phyloP scores from a whole-genome alignment of 2,888 invertebrate species.

The Cybosia mesomella region DNA sequence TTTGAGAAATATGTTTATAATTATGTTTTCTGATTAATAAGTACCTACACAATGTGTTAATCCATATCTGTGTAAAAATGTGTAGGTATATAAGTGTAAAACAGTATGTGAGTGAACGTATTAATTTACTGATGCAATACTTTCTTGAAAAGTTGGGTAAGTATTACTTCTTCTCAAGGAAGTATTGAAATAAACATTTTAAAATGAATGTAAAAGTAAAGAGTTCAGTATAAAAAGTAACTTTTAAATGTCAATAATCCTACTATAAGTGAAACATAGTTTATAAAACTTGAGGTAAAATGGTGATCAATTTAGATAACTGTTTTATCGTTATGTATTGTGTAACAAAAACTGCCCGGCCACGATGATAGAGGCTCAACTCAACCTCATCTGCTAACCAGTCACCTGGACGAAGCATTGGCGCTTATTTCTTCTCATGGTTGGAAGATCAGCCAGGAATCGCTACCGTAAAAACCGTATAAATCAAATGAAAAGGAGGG shows the following conservation, averaged over 20 bases:
- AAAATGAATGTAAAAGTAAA: slow-evolving; percentile 11
- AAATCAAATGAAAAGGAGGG: too few relatives aligned
- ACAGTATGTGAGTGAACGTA: not conserved
- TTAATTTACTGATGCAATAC: slow-evolving; percentile 12
- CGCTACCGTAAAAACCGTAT: too few relatives aligned
- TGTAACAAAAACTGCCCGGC: too few relatives aligned
- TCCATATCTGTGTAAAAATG: not conserved
- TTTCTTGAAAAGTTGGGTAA: slow-evolving; percentile 9
- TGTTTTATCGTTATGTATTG: not conserved
- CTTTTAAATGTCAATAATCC: not conserved
- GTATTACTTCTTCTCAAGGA: not conserved
- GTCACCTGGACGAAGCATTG: too few relatives aligned
- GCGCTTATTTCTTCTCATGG: too few relatives aligned
- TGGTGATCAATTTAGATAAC: not conserved
- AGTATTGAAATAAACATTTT: not conserved
- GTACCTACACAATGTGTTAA: too few relatives aligned
- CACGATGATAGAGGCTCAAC: too few relatives aligned
- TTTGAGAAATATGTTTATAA: not conserved
- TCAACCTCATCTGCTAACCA: too few relatives aligned
- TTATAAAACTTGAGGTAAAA: not conserved
- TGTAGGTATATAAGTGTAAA: not conserved
- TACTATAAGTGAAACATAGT: not conserved
- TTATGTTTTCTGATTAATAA: too few relatives aligned
- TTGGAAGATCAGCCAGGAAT: too few relatives aligned
- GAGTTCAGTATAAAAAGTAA: not conserved